Conservation (phyloP, 2,888 invertebrate genomes). For the Sycophila texana region DNA sequence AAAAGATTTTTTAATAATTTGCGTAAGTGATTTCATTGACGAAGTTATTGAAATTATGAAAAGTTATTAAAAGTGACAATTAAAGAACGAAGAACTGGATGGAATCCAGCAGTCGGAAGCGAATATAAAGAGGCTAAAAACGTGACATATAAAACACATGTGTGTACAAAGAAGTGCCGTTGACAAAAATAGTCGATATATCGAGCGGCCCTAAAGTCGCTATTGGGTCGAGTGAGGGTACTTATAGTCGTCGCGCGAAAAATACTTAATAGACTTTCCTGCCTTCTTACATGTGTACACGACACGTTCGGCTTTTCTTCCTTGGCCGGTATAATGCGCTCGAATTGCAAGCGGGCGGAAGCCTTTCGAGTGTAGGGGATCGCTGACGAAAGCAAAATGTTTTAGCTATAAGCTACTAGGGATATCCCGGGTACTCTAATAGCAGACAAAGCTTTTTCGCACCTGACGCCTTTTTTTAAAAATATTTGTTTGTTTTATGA, state of each 20-base stretch:
- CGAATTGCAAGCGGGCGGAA: slow-evolving; percentile 13
- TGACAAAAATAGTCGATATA: slow-evolving; percentile 39
- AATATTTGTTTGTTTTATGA: no score
- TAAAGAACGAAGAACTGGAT: no score
- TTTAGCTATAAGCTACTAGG: neutral
- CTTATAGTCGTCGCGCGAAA: slow-evolving; percentile 23
- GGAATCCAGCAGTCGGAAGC: neutral
- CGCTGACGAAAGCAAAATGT: neutral
- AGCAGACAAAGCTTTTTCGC: no score
- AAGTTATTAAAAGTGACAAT: no score
- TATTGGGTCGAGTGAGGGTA: slow-evolving; percentile 12
- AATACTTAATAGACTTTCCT: slow-evolving; percentile 40
- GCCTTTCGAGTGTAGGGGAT: neutral
- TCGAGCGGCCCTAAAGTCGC: slow-evolving; percentile 31
- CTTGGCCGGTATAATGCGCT: neutral
- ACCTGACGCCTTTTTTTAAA: no score
- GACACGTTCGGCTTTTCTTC: neutral
- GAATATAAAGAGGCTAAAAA: no score
- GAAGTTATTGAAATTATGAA: no score
- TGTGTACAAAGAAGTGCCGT: neutral
- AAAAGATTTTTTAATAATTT: no score
- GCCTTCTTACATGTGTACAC: neutral
- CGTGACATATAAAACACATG: no score
- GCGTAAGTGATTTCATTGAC: no score
- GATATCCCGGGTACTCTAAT: no score